These are phyloP conservation scores for Ceyx margarethae DNA, from an alignment of 2,113 vertebrate species.

Conservation along the genomic window DNA sequence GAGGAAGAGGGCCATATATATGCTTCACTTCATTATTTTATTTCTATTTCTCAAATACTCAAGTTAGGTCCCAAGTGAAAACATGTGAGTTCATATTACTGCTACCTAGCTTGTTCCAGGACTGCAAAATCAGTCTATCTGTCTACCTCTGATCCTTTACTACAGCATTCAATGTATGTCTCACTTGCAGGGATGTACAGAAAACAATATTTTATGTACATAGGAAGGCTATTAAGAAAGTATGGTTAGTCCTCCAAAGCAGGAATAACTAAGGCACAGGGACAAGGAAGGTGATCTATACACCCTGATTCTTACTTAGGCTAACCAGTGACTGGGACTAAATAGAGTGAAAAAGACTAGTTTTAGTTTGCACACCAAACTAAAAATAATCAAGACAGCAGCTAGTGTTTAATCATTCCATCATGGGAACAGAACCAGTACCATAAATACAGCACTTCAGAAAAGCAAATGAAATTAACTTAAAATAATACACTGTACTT, in stretches of 20 bases:
- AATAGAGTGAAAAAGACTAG: constrained; percentile 27
- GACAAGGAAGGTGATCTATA: constrained; percentile 20
- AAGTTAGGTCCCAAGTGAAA: neutral
- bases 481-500: constrained; percentile 54
- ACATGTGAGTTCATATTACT: neutral
- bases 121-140: neutral
- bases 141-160: neutral
- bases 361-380: constrained; percentile 29
- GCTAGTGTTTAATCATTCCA: constrained; percentile 14
- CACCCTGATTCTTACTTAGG: neutral
- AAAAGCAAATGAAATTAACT: constrained; percentile 50
- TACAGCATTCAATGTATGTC: neutral
- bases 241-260: constrained; percentile 1
- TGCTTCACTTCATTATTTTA: neutral
- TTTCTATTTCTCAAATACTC: neutral
- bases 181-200: neutral
- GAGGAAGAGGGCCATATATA: neutral
- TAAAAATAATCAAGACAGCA: constrained; percentile 56
- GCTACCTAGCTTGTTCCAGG: neutral
- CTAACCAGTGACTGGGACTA: constrained; percentile 7
- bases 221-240: neutral
- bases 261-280: neutral
- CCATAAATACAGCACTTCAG: constrained; percentile 25
- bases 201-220: neutral
- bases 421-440: constrained; percentile 52